Percentiles rank a stretch among this genome's conserved stretches.
phyloP scores from a whole-genome alignment of 1,140 invertebrate species.

The Meloidogyne exigua region DNA sequence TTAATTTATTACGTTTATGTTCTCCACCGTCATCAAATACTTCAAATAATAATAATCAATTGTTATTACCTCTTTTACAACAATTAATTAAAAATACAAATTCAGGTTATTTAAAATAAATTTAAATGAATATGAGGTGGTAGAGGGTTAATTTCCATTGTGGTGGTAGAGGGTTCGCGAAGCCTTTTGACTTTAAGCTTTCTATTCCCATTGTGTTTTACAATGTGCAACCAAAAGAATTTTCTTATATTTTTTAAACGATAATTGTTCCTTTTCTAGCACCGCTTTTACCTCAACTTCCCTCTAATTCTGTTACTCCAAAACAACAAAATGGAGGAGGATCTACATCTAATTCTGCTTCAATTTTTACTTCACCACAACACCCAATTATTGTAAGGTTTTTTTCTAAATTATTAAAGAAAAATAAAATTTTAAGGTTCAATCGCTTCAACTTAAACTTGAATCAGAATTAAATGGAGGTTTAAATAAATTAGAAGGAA shows the following conservation, averaged over 20 bases:
- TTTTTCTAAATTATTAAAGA: background rate
- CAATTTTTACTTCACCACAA: no score
- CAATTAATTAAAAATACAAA: background rate
- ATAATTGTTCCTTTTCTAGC: background rate
- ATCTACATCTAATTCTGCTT: no score
- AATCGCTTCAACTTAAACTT: conserved; percentile 17
- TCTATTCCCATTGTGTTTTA: no score
- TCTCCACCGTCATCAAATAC: background rate
- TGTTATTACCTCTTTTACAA: background rate
- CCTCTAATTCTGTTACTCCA: background rate
- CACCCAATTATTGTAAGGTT: no score
- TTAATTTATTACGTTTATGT: conserved; percentile 8
- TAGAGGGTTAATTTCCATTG: no score
- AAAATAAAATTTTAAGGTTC: conserved; percentile 6
- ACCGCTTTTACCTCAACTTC: background rate
- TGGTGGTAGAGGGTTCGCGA: no score
- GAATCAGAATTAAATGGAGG: conserved; percentile 20
- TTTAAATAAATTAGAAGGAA: conserved; percentile 7
- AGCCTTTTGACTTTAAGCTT: no score
- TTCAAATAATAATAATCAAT: conserved; percentile 1
- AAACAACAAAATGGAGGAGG: no score
- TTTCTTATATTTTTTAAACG: no score
- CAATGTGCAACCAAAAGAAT: no score
- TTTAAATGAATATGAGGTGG: no score
- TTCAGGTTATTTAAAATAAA: background rate